Evolutionary conservation across 23 tunicate species (phyloP).

Genomic region (Oikopleura vanhoeffeni): DNA sequence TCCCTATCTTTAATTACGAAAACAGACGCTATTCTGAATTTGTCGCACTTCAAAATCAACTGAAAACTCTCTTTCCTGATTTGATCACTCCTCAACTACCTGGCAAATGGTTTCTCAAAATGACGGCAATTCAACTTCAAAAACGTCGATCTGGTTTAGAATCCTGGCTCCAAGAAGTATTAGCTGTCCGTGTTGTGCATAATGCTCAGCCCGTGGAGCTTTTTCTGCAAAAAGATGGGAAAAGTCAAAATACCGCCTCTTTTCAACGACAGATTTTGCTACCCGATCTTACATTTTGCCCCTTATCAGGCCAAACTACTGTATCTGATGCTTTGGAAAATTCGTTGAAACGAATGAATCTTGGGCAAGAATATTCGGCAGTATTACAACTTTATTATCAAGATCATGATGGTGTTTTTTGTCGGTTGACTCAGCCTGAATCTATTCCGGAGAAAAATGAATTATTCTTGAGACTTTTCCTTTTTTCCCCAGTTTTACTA

Average conservation of each 20-base stretch:
- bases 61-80: conserved; percentile 51
- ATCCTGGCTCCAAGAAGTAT: not conserved
- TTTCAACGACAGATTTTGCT: not conserved
- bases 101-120: conserved; percentile 61
- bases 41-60: conserved; percentile 28
- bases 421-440: not conserved
- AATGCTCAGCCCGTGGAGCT: not conserved
- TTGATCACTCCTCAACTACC: conserved; percentile 64
- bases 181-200: not conserved
- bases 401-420: not conserved
- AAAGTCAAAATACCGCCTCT: not conserved
- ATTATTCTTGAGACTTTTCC: not conserved
- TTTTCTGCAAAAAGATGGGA: not conserved
- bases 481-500: not conserved
- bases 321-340: not conserved
- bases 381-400: not conserved
- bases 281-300: not conserved
- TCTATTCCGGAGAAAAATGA: not conserved
- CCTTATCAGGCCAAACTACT: not conserved
- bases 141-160: conserved; percentile 32
- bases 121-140: conserved; percentile 40
- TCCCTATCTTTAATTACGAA: conserved; percentile 26
- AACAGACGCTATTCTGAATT: conserved; percentile 71
- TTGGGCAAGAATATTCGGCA: not conserved
- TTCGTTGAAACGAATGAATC: not conserved